A percentile compares a stretch with the other conserved stretches of the same genome.
phyloP scores from a whole-genome alignment of 92 coral and sea anemone genomes.

The Muricea muricata region DNA sequence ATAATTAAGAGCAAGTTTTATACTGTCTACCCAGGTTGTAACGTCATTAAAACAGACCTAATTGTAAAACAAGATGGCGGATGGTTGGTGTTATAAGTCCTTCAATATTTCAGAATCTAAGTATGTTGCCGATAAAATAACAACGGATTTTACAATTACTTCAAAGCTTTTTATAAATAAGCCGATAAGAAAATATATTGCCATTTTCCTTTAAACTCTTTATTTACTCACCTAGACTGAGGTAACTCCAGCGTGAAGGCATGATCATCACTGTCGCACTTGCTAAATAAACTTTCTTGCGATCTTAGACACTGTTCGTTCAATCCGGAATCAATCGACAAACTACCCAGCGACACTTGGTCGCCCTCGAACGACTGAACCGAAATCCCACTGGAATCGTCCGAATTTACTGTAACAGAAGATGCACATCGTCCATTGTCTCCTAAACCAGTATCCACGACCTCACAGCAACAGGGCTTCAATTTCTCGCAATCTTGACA shows the following conservation, averaged over 20 bases:
- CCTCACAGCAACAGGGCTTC: constrained; percentile 8
- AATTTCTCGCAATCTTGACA: constrained; percentile 11
- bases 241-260: neutral
- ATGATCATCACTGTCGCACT: neutral
- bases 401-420: constrained; percentile 2
- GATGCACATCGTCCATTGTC: constrained; percentile 6
- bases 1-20: too few species aligned
- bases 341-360: neutral
- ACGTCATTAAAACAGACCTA: too few species aligned
- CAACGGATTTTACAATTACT: too few species aligned
- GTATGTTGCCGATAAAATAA: too few species aligned
- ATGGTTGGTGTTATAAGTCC: too few species aligned
- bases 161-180: too few species aligned
- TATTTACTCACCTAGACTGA: neutral
- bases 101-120: too few species aligned
- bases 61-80: too few species aligned
- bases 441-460: neutral
- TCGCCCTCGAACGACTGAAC: constrained; percentile 10
- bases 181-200: too few species aligned
- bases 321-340: constrained; percentile 31
- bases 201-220: too few species aligned
- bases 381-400: constrained; percentile 30
- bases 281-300: neutral
- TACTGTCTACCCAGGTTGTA: too few species aligned
- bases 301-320: constrained; percentile 18